A percentile compares a stretch with the other conserved stretches of the same genome.
Conservation (phyloP, 1,140 invertebrate genomes). For the Caenorhabditis tropicalis region DNA sequence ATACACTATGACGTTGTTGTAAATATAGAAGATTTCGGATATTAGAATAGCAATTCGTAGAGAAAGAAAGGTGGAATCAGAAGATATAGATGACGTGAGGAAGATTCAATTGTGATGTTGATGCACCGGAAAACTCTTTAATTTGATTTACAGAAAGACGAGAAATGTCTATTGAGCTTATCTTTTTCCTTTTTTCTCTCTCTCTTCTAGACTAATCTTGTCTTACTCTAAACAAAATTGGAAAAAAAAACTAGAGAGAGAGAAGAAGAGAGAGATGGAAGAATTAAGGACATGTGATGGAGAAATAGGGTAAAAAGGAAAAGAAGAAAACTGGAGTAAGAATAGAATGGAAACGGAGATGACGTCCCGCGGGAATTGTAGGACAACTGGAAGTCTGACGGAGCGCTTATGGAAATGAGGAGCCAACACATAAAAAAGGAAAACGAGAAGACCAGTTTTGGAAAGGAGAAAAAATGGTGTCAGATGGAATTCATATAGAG, state of each 20-base stretch:
- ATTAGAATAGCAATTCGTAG: background rate
- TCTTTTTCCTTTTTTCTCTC: background rate
- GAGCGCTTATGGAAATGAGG: conserved; percentile 47
- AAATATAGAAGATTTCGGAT: background rate
- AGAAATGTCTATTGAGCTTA: background rate
- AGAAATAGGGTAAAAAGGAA: conserved; percentile 24
- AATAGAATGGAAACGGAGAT: background rate
- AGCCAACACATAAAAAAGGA: background rate
- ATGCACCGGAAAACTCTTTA: conserved; percentile 16
- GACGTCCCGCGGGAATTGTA: conserved; percentile 34
- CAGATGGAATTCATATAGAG: background rate
- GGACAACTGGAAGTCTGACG: conserved; percentile 29
- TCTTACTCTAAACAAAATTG: background rate
- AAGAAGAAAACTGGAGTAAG: background rate
- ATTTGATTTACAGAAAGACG: background rate
- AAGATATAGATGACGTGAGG: background rate
- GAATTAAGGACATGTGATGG: background rate
- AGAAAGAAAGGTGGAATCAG: background rate
- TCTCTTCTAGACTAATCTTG: background rate
- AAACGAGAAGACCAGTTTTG: conserved; percentile 8
- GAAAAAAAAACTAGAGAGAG: background rate
- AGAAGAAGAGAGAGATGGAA: background rate
- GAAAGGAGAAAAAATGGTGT: background rate
- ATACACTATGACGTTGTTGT: conserved; percentile 27
- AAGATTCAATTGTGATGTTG: background rate